phyloP scores from a whole-genome alignment of 2,888 invertebrate species.

The Metacarcinus magister region DNA sequence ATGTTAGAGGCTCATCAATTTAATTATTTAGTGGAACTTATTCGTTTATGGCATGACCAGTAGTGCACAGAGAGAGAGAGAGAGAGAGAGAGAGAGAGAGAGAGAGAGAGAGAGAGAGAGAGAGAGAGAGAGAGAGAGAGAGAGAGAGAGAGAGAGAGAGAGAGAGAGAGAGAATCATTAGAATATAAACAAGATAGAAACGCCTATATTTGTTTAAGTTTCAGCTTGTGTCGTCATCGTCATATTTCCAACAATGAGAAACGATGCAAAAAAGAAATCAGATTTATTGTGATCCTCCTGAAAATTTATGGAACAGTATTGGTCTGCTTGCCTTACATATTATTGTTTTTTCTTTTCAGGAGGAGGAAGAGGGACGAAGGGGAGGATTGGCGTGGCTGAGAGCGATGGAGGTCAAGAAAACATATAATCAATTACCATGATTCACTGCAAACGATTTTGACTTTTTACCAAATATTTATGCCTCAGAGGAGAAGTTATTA shows the following conservation, averaged over 20 bases:
- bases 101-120: slow-evolving; percentile 49
- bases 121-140: slow-evolving; percentile 59
- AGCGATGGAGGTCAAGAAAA: background rate
- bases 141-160: slow-evolving; percentile 55
- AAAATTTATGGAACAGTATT: background rate
- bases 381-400: background rate
- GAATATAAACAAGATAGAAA: background rate
- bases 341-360: background rate
- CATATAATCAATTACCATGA: background rate
- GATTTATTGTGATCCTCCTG: background rate
- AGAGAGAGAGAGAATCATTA: slow-evolving; percentile 5
- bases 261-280: background rate
- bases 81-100: slow-evolving; percentile 49
- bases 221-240: background rate
- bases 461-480: background rate
- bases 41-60: background rate
- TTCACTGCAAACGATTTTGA: background rate
- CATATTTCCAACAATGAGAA: background rate
- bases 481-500: background rate
- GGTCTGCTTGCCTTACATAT: background rate
- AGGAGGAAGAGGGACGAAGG: background rate
- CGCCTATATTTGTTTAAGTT: background rate
- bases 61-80: background rate
- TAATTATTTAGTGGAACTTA: background rate
- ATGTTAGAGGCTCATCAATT: background rate